Percentiles rank a stretch among this genome's conserved stretches.
These are phyloP conservation scores for Prunella himalayana DNA, from an alignment of 2,113 vertebrate genomes.

Conservation along the genomic window DNA sequence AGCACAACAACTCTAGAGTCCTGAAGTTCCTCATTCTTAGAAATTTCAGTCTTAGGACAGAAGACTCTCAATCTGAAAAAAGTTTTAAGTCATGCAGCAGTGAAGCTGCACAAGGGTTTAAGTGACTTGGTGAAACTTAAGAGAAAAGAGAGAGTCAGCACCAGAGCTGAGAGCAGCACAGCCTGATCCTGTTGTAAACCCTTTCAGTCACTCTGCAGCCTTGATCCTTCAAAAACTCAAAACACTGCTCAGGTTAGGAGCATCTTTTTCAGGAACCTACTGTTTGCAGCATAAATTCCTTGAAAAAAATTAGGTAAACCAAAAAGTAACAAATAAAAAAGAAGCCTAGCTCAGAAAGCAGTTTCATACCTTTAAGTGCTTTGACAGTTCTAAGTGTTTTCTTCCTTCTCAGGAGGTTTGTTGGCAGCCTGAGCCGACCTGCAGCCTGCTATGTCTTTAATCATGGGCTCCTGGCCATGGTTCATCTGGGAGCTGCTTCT, in stretches of 20 bases:
- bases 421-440: constrained; percentile 62
- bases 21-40: not conserved
- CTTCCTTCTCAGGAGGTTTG: constrained; percentile 63
- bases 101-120: not conserved
- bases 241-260: not conserved
- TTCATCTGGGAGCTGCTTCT: not conserved
- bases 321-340: not conserved
- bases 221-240: not conserved
- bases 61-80: not conserved
- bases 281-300: not conserved
- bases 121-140: not conserved
- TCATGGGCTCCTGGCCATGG: constrained; percentile 33
- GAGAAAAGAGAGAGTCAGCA: not conserved
- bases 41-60: not conserved
- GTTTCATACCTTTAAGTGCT: not conserved
- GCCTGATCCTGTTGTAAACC: not conserved
- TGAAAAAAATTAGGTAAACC: not conserved
- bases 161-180: not conserved
- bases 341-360: not conserved
- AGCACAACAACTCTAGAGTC: not conserved
- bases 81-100: not conserved
- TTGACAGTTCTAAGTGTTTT: constrained; percentile 57
- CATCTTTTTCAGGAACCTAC: not conserved
- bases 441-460: constrained; percentile 47
- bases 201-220: not conserved